Conservation (phyloP, 2,797 vertebrate species). For the Monodelphis domestica region DNA sequence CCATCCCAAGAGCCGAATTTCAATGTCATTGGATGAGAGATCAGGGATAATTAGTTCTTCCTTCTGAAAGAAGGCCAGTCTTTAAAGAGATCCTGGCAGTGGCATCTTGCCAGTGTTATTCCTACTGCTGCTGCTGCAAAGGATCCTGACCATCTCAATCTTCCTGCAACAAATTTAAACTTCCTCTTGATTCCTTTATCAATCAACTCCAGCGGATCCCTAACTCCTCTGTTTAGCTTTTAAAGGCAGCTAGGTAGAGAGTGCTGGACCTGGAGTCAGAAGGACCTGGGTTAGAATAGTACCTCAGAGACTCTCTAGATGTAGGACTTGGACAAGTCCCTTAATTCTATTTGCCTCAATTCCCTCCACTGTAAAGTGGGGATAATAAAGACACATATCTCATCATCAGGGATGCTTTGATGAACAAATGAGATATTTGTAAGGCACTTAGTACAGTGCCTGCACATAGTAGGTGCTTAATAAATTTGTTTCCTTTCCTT, state of each 20-base stretch:
- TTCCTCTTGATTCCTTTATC: background rate
- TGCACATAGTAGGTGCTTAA: background rate
- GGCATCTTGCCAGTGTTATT: too few relatives aligned
- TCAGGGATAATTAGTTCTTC: background rate
- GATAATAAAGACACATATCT: background rate
- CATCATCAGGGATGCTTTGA: background rate
- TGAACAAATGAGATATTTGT: background rate
- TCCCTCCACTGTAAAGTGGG: background rate
- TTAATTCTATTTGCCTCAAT: background rate
- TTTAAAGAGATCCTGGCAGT: background rate
- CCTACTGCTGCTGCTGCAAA: background rate
- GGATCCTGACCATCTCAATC: background rate
- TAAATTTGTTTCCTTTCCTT: background rate
- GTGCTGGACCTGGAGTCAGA: background rate
- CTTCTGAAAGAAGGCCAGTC: background rate
- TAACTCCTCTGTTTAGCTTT: background rate
- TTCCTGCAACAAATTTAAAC: background rate
- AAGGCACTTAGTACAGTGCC: background rate
- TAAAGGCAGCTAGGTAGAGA: background rate
- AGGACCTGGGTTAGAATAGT: background rate
- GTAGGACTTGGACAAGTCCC: background rate
- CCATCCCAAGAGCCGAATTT: background rate
- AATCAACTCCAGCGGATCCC: background rate
- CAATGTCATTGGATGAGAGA: background rate
- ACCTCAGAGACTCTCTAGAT: background rate